Evolutionary conservation across 2,888 invertebrate species (phyloP).

Genomic region (Cryptophagus acutangulus): DNA sequence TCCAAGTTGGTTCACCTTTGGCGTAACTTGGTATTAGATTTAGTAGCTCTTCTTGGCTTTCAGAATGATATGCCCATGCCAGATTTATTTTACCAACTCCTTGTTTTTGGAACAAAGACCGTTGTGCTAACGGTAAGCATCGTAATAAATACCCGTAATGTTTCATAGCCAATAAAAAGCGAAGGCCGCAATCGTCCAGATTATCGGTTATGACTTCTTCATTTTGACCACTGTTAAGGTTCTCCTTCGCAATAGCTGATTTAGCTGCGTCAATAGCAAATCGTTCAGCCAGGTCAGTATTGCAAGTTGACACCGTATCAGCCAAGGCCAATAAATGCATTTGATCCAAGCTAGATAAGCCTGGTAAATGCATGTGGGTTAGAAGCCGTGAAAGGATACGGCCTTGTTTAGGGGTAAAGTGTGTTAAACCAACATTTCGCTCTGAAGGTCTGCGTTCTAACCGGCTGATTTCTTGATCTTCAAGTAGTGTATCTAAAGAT

Average conservation of each 20-base stretch:
- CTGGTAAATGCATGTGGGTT: conserved; percentile 92
- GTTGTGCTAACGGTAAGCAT: conserved; percentile 86
- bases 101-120: conserved; percentile 77
- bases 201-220: conserved; percentile 66
- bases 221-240: conserved; percentile 52
- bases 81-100: conserved; percentile 87
- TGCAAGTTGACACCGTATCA: conserved; percentile 94
- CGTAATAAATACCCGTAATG: conserved; percentile 93
- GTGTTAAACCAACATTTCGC: conserved; percentile 56
- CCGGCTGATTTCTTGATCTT: conserved; percentile 57
- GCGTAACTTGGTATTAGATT: conserved; percentile 83
- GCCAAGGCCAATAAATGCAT: conserved; percentile 99
- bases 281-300: conserved; percentile 80
- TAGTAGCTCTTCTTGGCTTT: conserved; percentile 92
- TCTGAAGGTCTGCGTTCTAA: conserved; percentile 49
- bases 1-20: conserved; percentile 84
- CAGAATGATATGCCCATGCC: conserved; percentile 99
- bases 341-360: conserved; percentile 93
- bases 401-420: conserved; percentile 81
- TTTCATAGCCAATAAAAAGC: conserved; percentile 95
- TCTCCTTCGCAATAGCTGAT: conserved; percentile 62
- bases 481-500: conserved; percentile 72
- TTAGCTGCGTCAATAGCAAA: conserved; percentile 68
- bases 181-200: conserved; percentile 93
- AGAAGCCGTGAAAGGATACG: conserved; percentile 79